Conservation (phyloP, 1,140 invertebrate genomes). For the Dreissena polymorpha region DNA sequence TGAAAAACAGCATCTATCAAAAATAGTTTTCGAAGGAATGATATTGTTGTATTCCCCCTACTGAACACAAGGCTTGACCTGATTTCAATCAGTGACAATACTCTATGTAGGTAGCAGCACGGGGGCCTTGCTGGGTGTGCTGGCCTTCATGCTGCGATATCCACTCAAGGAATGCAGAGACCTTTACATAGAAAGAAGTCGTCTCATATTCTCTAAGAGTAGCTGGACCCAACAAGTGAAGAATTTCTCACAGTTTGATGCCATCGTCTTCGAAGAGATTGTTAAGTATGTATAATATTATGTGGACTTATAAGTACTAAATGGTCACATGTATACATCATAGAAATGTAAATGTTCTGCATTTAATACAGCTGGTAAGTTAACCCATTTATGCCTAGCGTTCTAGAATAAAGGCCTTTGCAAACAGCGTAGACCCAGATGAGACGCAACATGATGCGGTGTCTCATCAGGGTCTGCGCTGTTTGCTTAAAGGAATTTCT, state of each 20-base stretch:
- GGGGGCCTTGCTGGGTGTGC: constrained; percentile 82
- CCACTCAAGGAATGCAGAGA: constrained; percentile 84
- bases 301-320: not conserved
- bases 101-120: constrained; percentile 83
- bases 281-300: constrained; percentile 81
- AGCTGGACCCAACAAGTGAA: constrained; percentile 86
- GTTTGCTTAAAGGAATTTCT: too few species aligned
- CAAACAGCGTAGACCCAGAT: too few species aligned
- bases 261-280: constrained; percentile 90
- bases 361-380: too few species aligned
- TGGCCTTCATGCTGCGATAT: constrained; percentile 79
- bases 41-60: too few species aligned
- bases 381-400: too few species aligned
- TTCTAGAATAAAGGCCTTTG: too few species aligned
- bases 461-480: too few species aligned
- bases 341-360: not conserved
- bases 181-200: constrained; percentile 86
- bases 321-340: not conserved
- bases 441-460: too few species aligned
- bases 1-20: too few species aligned
- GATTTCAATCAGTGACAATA: too few species aligned
- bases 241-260: constrained; percentile 95
- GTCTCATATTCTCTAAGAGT: constrained; percentile 87
- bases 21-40: too few species aligned
- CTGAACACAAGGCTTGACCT: too few species aligned